Evolutionary conservation across 1,140 invertebrate species (phyloP).

Genomic region (Leptinotarsa texana): DNA sequence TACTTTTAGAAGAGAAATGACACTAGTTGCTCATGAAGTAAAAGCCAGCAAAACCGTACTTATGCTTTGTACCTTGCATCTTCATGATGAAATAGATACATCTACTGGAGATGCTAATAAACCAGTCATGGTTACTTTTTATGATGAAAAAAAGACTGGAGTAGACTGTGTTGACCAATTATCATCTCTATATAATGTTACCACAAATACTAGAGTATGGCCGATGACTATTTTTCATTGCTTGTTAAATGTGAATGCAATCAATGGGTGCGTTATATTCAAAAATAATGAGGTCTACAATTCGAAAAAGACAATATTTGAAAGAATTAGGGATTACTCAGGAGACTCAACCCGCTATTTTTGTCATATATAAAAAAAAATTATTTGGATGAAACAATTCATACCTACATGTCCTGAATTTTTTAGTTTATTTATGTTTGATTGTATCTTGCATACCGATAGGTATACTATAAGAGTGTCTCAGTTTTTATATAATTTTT

Average conservation of each 20-base stretch:
- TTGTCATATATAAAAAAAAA: no score
- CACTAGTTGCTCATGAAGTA: not conserved
- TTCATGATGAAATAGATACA: not conserved
- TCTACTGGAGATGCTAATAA: conserved; percentile 1
- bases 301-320: not conserved
- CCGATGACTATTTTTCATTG: not conserved
- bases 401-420: no score
- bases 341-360: no score
- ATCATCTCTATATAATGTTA: conserved; percentile 1
- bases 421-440: no score
- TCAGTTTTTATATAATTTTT: no score
- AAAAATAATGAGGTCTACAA: not conserved
- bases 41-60: not conserved
- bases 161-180: conserved; percentile 8
- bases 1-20: not conserved
- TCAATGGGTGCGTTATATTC: not conserved
- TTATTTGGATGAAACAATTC: no score
- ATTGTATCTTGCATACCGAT: no score
- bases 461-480: no score
- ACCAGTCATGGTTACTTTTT: not conserved
- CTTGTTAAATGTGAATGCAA: not conserved
- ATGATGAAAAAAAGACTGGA: not conserved
- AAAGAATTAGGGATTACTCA: not conserved
- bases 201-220: not conserved
- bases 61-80: not conserved